Conservation (phyloP, 2,113 vertebrate genomes). For the Henicopernis longicauda region DNA sequence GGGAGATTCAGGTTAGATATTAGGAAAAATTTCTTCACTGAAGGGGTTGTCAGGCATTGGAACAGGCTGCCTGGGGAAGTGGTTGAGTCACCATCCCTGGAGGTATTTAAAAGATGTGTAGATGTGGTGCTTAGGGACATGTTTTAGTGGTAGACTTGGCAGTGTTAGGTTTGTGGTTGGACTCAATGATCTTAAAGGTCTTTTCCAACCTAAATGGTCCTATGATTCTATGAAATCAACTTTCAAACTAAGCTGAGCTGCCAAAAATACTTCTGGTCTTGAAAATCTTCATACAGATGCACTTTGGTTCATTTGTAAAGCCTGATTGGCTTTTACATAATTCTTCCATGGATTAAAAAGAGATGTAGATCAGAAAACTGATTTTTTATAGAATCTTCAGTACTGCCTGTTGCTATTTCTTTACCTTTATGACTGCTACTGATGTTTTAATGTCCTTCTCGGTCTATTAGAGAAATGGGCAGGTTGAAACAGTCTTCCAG, state of each 20-base stretch:
- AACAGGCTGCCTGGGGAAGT: background rate
- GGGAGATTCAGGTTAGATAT: background rate
- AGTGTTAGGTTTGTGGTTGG: background rate
- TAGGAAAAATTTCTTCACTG: background rate
- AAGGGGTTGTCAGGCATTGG: background rate
- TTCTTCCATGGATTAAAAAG: background rate
- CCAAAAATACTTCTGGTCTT: background rate
- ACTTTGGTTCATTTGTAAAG: background rate
- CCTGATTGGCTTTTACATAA: background rate
- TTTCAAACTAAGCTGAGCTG: background rate
- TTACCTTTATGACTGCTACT: background rate
- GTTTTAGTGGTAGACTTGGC: background rate
- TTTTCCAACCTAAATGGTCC: background rate
- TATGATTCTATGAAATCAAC: background rate
- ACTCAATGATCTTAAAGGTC: background rate
- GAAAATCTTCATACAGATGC: background rate
- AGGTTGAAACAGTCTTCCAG: background rate
- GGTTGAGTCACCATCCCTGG: background rate
- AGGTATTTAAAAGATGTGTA: background rate
- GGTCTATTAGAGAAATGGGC: background rate
- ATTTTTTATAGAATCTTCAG: background rate
- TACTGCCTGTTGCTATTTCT: background rate
- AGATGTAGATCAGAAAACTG: background rate
- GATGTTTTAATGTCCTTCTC: background rate
- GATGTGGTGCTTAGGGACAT: background rate